Evolutionary conservation across 2,888 invertebrate genomes (phyloP), one percentile per base, ranked within the genome.

Genomic region (Xestia sexstrigata): DNA sequence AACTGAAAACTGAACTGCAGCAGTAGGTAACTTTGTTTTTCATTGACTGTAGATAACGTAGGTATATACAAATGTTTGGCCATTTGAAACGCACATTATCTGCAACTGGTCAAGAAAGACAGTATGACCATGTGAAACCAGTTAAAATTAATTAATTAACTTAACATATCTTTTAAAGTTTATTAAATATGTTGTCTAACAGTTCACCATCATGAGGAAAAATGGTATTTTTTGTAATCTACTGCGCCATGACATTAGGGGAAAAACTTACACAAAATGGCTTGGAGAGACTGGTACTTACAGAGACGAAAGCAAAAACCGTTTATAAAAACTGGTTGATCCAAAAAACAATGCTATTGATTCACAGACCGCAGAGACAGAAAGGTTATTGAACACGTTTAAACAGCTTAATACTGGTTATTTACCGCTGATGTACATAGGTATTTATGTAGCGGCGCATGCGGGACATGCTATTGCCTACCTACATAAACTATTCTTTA

Each of bases 211-310:
- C n/a, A n/a, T n/a, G 23, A 52, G 26, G 42, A 42, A 30, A 52
- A 72, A 39, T 42, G 26, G 6, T 7, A 20, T 70, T 72, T 73
- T 73, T 52, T 49, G 4, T 4, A 11, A 9, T 9, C 42, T 9
- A 42, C 9, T 42, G 42, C 42, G 42, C 42, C 42, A 42, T 42
- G 42, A 1, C 11, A 42, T 42, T 42, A 42, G 42, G 39, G 20
- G 49, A 52, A 71, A 20, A 52, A 42, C 72, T 39, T 47, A 52
- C 23, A 39, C 9, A 30, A 15, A 60, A 45, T 26, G 0, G n/a
- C 75, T 49, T 49, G 74, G n/a, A n/a, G 26, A 74, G 47, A 62
- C 74, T 58, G 39, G 20, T 42, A 42, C 42, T 9, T n/a, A 76
- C 49, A 26, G 23, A 62, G 20, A 60, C 5, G 20, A 15, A 3